phyloP scores from a whole-genome alignment of 2,888 invertebrate genomes.

The Stegana nigrithorax region DNA sequence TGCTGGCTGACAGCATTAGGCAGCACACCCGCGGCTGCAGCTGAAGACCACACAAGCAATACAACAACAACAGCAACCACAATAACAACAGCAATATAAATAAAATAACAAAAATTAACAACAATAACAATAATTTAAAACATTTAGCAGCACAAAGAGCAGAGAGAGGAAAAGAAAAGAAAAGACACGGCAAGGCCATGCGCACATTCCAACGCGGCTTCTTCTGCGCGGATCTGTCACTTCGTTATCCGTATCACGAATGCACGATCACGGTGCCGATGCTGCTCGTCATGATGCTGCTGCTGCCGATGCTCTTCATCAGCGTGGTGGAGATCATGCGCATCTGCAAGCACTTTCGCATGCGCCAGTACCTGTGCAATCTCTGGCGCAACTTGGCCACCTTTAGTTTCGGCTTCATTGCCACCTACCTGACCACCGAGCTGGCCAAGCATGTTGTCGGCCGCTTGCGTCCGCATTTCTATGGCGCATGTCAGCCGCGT shows the following conservation, averaged over 20 bases:
- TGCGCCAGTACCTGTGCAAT: slow-evolving; percentile 55
- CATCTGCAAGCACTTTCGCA: slow-evolving; percentile 53
- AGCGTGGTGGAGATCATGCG: slow-evolving; percentile 61
- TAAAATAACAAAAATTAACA: not conserved
- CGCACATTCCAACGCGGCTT: slow-evolving; percentile 61
- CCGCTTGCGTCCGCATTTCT: slow-evolving; percentile 60
- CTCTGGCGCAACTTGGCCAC: slow-evolving; percentile 50
- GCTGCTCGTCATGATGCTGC: slow-evolving; percentile 56
- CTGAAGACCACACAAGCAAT: no score
- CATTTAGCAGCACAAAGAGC: not conserved
- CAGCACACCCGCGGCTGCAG: no score
- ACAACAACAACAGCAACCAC: slow-evolving; percentile 6
- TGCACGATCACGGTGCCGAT: slow-evolving; percentile 61
- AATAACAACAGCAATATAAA: not conserved
- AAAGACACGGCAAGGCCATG: slow-evolving; percentile 50
- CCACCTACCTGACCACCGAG: slow-evolving; percentile 59
- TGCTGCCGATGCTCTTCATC: slow-evolving; percentile 60
- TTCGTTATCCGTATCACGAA: slow-evolving; percentile 61
- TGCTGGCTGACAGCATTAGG: no score
- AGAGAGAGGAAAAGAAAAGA: not conserved
- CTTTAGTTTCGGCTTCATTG: slow-evolving; percentile 62
- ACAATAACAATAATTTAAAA: not conserved
- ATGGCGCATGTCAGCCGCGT: slow-evolving; percentile 55
- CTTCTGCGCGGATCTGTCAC: slow-evolving; percentile 57
- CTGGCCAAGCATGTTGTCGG: slow-evolving; percentile 59